Percentiles rank a stretch among this genome's conserved stretches.
Conservation (phyloP, 2,888 invertebrate species). For the Nephrotoma flavescens region DNA sequence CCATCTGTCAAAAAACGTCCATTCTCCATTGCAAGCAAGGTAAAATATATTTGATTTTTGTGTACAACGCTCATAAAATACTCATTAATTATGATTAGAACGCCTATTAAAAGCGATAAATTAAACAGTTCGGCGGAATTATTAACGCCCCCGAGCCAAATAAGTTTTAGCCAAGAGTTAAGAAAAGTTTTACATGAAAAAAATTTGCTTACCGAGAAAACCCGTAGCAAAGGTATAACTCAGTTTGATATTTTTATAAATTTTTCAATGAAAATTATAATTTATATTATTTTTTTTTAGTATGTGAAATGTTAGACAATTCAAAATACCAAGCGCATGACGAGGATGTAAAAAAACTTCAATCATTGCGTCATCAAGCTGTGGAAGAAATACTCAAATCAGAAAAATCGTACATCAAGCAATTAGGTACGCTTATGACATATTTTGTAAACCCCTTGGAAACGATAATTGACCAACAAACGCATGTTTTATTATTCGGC, state of each 20-base stretch:
- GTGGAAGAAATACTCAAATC: constrained; percentile 53
- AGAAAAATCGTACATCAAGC: constrained; percentile 51
- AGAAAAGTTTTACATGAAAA: constrained; percentile 43
- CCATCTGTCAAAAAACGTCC: neutral
- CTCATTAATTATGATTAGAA: neutral
- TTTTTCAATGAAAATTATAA: neutral
- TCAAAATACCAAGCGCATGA: constrained; percentile 8
- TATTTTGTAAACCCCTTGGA: constrained; percentile 45
- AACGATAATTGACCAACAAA: constrained; percentile 34
- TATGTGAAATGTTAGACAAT: constrained; percentile 39
- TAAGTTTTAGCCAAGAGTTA: constrained; percentile 42
- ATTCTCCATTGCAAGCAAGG: neutral
- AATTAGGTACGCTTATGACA: constrained; percentile 47
- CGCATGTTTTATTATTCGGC: constrained; percentile 42
- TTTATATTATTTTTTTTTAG: constrained; percentile 22
- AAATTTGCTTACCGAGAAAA: constrained; percentile 44
- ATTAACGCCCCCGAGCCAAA: constrained; percentile 24
- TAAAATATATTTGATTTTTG: neutral
- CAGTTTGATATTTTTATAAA: neutral
- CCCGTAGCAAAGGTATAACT: constrained; percentile 38
- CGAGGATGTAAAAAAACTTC: constrained; percentile 20
- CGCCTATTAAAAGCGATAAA: neutral
- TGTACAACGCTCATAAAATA: neutral
- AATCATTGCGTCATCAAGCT: constrained; percentile 36
- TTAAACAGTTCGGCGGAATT: neutral